A percentile compares a stretch with the other conserved stretches of the same genome.
phyloP scores from a whole-genome alignment of 2,888 invertebrate genomes.

The Drosophila diplacantha region DNA sequence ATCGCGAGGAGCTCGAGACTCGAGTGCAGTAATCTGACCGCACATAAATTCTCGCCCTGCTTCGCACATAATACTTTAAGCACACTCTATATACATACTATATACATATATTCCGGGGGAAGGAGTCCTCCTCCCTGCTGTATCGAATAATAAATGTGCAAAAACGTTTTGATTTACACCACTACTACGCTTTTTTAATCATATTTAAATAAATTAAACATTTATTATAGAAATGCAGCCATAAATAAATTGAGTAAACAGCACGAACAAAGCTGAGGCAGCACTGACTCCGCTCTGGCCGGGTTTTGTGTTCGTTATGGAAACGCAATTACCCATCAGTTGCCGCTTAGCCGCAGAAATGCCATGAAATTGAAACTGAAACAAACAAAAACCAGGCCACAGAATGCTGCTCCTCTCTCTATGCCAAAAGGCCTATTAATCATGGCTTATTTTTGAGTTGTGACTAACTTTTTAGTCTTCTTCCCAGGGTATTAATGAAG shows the following conservation, averaged over 20 bases:
- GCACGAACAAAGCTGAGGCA: slow-evolving; percentile 12
- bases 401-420: background rate
- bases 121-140: slow-evolving; percentile 4
- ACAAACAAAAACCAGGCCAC: slow-evolving; percentile 10
- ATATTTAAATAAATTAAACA: slow-evolving; percentile 72
- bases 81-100: background rate
- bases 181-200: slow-evolving; percentile 58
- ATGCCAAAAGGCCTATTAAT: slow-evolving; percentile 3
- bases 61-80: slow-evolving; percentile 50
- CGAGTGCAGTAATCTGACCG: slow-evolving; percentile 70
- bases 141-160: slow-evolving; percentile 61
- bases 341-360: slow-evolving; percentile 25
- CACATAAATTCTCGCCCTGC: slow-evolving; percentile 67
- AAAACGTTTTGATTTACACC: slow-evolving; percentile 69
- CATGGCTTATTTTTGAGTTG: background rate
- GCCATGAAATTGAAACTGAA: slow-evolving; percentile 15
- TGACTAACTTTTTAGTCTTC: background rate
- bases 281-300: background rate
- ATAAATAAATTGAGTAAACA: slow-evolving; percentile 66
- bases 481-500: slow-evolving; percentile 1
- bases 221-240: slow-evolving; percentile 60
- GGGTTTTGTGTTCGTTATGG: slow-evolving; percentile 7
- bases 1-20: slow-evolving; percentile 33
- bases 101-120: background rate
- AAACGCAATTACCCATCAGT: slow-evolving; percentile 38